Base-by-base conservation (phyloP, 2,797 vertebrate species). In the Typhlichthys subterraneus region DNA sequence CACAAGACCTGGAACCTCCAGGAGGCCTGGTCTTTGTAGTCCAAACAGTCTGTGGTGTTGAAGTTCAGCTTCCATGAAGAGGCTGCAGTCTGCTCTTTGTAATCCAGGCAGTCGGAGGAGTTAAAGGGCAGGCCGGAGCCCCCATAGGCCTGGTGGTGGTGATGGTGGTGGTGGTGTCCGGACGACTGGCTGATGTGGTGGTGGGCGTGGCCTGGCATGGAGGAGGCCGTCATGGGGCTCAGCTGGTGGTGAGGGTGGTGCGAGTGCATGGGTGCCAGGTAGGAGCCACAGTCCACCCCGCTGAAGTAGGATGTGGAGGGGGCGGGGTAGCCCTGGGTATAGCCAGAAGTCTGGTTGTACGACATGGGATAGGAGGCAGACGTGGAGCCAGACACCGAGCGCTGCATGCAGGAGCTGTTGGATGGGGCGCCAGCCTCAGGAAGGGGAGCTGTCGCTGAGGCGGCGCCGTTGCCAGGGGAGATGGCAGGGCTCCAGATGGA, bases 1-100 rank as follows among this genome's bases (percentile, higher is more conserved):
- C 95, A 99, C 94, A 99, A 95, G 85, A 99, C 97, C 90, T 99
- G 97, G 93, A 99, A 99, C 92, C 96, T 95, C 97, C 97, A 99
- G 59, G 97, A 97, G 10, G 96, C 92, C 93, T 98, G 97, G 92
- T 99, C 97, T 90, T 99, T 99, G 94, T 99, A 99, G 95, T 99
- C 97, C 88, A 99, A 96, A 91, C 97, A 98, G 91, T 99, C 97
- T n/a, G 96, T 92, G 56, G 97, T 91, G 81, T 98, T 99, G 88
- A 99, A 99, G 94, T 99, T 99, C 92, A 99, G 95, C 87, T 99
- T 98, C 97, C 97, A 99, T 13, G 97, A 96, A 70, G 97, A 93
- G 11, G 95, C 91, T 12, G 88, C 88, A 0, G 93, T 93, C 61
- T 97, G 96, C 82, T 98, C 97, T 94, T 99, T 99, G 94, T 99